phyloP scores from a whole-genome alignment of 2,888 invertebrate species.

The Lissocephala sabroskyi region DNA sequence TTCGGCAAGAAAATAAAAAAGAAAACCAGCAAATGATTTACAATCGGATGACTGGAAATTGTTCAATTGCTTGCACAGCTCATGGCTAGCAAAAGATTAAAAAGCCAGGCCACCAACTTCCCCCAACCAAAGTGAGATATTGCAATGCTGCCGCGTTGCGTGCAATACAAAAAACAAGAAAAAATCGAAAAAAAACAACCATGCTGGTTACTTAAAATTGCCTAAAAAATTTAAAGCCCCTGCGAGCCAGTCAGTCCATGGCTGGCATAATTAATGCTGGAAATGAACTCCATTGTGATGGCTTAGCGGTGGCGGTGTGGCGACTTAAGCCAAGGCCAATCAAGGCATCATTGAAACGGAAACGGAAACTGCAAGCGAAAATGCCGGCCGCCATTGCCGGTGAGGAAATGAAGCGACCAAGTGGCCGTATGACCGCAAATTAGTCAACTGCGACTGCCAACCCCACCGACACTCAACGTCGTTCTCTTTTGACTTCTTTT shows the following conservation, averaged over 20 bases:
- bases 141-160: background rate
- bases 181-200: no score
- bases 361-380: conserved; percentile 63
- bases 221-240: no score
- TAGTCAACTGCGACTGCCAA: conserved; percentile 32
- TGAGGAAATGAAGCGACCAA: conserved; percentile 52
- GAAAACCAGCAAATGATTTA: conserved; percentile 1
- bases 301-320: background rate
- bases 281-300: conserved; percentile 21
- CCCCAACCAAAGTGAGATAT: no score
- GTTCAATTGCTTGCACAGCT: conserved; percentile 34
- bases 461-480: no score
- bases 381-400: conserved; percentile 36
- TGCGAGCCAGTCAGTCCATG: no score
- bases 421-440: conserved; percentile 38
- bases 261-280: conserved; percentile 38
- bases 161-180: no score
- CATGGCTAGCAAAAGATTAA: conserved; percentile 43
- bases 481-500: background rate
- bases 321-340: conserved; percentile 50
- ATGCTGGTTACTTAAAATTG: no score
- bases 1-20: no score
- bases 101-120: conserved; percentile 15
- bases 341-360: conserved; percentile 62
- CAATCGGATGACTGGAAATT: conserved; percentile 33